Conservation (phyloP, 2,797 vertebrate genomes). For the Ispidina picta region DNA sequence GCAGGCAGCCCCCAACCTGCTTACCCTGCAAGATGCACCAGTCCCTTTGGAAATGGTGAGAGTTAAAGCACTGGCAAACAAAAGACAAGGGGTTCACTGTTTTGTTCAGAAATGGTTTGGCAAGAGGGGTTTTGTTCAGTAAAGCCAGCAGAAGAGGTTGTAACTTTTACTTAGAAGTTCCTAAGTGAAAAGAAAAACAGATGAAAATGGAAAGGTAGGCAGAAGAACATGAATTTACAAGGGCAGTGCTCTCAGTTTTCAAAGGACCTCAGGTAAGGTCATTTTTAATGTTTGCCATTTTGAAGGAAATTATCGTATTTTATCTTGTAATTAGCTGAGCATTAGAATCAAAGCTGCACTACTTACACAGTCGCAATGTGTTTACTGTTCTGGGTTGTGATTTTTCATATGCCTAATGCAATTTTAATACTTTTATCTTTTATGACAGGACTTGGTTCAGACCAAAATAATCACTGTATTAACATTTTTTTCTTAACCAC, state of each 20-base stretch:
- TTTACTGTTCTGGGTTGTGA: background rate
- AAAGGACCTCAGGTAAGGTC: background rate
- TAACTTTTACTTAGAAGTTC: background rate
- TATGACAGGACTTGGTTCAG: conserved; percentile 57
- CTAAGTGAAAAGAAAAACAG: background rate
- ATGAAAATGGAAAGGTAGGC: background rate
- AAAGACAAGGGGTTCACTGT: background rate
- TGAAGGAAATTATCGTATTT: background rate
- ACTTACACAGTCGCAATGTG: conserved; percentile 1
- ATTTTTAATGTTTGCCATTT: background rate
- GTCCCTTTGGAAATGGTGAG: background rate
- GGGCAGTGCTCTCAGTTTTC: background rate
- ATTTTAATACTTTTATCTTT: conserved; percentile 67
- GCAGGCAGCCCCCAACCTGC: background rate
- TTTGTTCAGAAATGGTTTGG: background rate
- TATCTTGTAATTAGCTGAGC: conserved; percentile 27
- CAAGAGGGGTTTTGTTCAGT: background rate
- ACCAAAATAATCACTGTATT: conserved; percentile 70
- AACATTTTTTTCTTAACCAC: conserved; percentile 57
- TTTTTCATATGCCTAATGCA: conserved; percentile 31
- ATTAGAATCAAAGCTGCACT: conserved; percentile 33
- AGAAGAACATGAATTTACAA: background rate
- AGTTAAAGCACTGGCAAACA: background rate
- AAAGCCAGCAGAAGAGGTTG: background rate
- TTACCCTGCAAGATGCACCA: background rate